These are phyloP conservation scores for Sebastes ruberrimus DNA, from an alignment of 2,797 vertebrate genomes.

Conservation along the genomic window DNA sequence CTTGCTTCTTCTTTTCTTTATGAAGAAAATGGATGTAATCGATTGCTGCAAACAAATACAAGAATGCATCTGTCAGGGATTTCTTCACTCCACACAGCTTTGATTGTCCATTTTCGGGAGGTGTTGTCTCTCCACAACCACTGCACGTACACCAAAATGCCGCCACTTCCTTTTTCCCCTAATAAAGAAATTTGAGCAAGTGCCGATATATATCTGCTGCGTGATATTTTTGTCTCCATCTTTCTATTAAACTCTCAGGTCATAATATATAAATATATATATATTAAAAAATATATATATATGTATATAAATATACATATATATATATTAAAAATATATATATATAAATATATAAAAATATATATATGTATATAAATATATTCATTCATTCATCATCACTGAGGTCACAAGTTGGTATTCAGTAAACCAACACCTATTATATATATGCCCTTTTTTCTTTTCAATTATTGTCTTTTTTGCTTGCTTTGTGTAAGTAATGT, in stretches of 20 bases:
- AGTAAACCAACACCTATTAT: no score
- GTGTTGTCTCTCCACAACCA: neutral
- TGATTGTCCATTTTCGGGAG: neutral
- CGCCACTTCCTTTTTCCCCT: neutral
- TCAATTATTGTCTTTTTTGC: no score
- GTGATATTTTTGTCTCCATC: neutral
- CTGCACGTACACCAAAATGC: neutral
- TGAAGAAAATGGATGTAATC: conserved; percentile 99
- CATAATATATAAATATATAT: no score
- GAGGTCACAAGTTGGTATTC: no score
- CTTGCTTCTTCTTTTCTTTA: conserved; percentile 99
- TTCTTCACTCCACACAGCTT: neutral
- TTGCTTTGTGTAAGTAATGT: no score
- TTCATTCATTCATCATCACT: no score
- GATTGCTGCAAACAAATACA: conserved; percentile 83
- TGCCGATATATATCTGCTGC: neutral
- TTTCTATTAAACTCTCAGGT: neutral
- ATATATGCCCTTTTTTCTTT: no score
- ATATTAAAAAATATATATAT: no score
- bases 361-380: no score
- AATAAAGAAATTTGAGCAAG: neutral
- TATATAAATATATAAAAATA: no score
- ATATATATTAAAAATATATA: no score
- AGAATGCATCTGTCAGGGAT: conserved; percentile 20
- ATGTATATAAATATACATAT: no score